Conservation (phyloP, 2,113 vertebrate genomes). For the Nipponia nippon region DNA sequence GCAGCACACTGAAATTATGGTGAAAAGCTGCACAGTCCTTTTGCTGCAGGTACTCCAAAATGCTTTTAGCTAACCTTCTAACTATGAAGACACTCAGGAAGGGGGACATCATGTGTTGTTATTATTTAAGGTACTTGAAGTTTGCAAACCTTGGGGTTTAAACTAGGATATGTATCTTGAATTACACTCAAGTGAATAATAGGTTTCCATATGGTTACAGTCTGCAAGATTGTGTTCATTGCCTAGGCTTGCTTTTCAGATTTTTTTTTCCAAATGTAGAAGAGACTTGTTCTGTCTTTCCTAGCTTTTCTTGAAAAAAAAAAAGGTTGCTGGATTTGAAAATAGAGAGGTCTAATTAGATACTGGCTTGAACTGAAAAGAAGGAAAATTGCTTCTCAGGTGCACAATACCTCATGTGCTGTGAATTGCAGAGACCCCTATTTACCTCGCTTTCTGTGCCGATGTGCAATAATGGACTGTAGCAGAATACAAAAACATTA, state of each 20-base stretch:
- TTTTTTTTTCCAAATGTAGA: background rate
- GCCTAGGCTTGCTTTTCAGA: background rate
- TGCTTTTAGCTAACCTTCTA: background rate
- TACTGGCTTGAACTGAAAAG: background rate
- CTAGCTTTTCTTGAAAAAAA: background rate
- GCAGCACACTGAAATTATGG: slow-evolving; percentile 68
- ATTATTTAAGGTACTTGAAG: background rate
- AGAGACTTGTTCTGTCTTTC: background rate
- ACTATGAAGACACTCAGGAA: background rate
- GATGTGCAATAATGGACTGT: background rate
- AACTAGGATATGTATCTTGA: background rate
- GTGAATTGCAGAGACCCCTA: background rate
- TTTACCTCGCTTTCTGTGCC: background rate
- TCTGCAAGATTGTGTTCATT: slow-evolving; percentile 26
- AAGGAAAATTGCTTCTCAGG: slow-evolving; percentile 1
- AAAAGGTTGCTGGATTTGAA: slow-evolving; percentile 4
- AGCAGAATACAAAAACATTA: slow-evolving; percentile 29
- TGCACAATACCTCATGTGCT: background rate
- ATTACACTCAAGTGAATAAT: slow-evolving; percentile 15
- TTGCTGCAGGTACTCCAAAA: slow-evolving; percentile 29
- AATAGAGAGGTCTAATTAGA: slow-evolving; percentile 10
- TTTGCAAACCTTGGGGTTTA: background rate
- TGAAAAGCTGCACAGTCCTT: slow-evolving; percentile 57
- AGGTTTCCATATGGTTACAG: slow-evolving; percentile 44
- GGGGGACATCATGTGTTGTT: background rate